These are phyloP conservation scores for Neelides sp. DNA, from an alignment of 1,140 invertebrate genomes.

Conservation along the genomic window DNA sequence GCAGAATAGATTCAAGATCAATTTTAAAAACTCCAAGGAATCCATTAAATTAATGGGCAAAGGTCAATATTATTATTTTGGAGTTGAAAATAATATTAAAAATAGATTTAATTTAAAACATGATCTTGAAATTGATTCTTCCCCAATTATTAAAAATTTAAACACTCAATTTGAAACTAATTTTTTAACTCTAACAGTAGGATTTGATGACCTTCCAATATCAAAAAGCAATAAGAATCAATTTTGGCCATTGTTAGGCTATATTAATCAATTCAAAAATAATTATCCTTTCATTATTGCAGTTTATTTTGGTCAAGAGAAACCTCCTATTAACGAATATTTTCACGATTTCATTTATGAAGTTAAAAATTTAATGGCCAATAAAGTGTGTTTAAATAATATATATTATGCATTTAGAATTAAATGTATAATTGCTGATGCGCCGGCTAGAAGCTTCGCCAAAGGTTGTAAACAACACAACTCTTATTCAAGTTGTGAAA, in stretches of 20 bases:
- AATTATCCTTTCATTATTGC: background rate
- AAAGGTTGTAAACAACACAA: constrained; percentile 5
- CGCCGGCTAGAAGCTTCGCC: background rate
- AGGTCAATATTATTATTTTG: too few species aligned
- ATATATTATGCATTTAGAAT: background rate
- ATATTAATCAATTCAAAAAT: background rate
- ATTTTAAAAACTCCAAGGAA: too few species aligned
- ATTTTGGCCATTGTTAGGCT: constrained; percentile 1
- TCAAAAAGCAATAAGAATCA: background rate
- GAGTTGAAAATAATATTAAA: too few species aligned
- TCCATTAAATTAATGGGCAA: too few species aligned
- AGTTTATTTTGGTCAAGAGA: background rate
- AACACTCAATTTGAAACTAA: too few species aligned
- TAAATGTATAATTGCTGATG: background rate
- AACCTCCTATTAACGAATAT: background rate
- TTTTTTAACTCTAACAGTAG: background rate
- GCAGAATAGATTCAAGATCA: too few species aligned
- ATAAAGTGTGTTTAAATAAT: background rate
- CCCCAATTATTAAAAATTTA: too few species aligned
- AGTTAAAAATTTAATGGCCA: background rate
- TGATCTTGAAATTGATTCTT: too few species aligned
- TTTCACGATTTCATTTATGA: background rate
- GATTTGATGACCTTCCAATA: constrained; percentile 7
- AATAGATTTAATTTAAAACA: too few species aligned
- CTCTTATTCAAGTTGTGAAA: background rate